Percentiles rank a stretch among this genome's conserved stretches.
Conservation (phyloP, 2,888 invertebrate species). For the Psylliodes chrysocephalus region DNA sequence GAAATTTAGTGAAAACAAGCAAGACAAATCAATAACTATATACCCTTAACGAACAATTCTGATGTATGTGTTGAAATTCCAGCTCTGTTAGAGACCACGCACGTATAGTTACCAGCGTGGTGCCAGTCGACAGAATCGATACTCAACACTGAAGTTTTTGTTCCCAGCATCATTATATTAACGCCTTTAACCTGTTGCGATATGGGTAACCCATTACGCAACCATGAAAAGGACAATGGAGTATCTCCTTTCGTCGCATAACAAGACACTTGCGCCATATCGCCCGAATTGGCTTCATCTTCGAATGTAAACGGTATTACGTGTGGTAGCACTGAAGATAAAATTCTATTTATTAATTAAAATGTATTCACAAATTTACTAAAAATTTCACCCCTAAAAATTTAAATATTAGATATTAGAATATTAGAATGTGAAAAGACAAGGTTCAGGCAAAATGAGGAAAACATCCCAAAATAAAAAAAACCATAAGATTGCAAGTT, state of each 20-base stretch:
- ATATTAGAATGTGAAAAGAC: too few species aligned
- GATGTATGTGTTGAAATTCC: slow-evolving; percentile 73
- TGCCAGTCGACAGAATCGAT: slow-evolving; percentile 72
- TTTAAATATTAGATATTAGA: too few species aligned
- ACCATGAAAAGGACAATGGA: slow-evolving; percentile 81
- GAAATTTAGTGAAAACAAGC: not conserved
- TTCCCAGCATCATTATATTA: slow-evolving; percentile 57
- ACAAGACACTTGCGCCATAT: slow-evolving; percentile 74
- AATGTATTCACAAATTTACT: too few species aligned
- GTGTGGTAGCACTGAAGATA: slow-evolving; percentile 72
- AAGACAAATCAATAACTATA: not conserved
- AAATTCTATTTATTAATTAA: too few species aligned
- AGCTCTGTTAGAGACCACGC: slow-evolving; percentile 74
- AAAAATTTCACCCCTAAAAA: too few species aligned
- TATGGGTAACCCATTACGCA: slow-evolving; percentile 70
- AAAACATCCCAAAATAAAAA: too few species aligned
- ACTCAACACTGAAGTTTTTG: slow-evolving; percentile 72
- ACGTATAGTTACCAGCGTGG: slow-evolving; percentile 78
- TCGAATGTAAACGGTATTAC: slow-evolving; percentile 75
- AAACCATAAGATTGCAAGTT: too few species aligned
- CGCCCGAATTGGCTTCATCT: slow-evolving; percentile 72
- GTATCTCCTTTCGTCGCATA: slow-evolving; percentile 74
- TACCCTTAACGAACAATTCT: slow-evolving; percentile 68
- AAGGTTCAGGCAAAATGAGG: too few species aligned
- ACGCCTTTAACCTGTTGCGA: slow-evolving; percentile 65